phyloP scores from a whole-genome alignment of 2,888 invertebrate species.

The Diadegma fenestrale region DNA sequence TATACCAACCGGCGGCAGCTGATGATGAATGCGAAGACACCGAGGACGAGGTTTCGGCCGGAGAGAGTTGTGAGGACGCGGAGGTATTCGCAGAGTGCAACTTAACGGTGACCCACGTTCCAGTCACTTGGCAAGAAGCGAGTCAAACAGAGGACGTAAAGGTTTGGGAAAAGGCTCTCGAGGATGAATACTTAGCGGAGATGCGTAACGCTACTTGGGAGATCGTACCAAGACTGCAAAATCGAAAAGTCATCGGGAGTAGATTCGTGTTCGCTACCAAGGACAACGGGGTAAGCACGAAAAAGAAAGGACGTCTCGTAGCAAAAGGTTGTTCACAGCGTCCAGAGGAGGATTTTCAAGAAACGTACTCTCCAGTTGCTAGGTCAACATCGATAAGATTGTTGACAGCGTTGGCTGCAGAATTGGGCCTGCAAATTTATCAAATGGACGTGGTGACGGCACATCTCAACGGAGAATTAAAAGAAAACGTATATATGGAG shows the following conservation, averaged over 20 bases:
- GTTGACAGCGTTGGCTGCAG: slow-evolving; percentile 50
- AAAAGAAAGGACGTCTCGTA: no score
- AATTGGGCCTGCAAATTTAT: slow-evolving; percentile 52
- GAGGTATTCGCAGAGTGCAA: slow-evolving; percentile 33
- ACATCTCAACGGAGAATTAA: slow-evolving; percentile 57
- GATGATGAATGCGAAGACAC: not conserved
- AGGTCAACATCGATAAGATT: slow-evolving; percentile 54
- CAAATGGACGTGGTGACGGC: slow-evolving; percentile 62
- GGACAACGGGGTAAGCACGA: no score
- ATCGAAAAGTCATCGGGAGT: slow-evolving; percentile 52
- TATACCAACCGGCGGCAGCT: slow-evolving; percentile 2
- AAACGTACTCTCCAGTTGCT: slow-evolving; percentile 58
- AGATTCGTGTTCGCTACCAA: no score
- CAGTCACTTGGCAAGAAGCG: slow-evolving; percentile 46
- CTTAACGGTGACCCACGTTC: slow-evolving; percentile 13
- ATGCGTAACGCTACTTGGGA: slow-evolving; percentile 59
- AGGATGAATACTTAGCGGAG: slow-evolving; percentile 11
- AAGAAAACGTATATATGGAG: slow-evolving; percentile 58
- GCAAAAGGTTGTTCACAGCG: no score
- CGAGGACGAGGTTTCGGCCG: slow-evolving; percentile 51
- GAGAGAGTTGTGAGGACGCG: slow-evolving; percentile 10
- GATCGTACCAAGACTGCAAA: slow-evolving; percentile 24
- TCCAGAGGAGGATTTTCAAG: slow-evolving; percentile 51
- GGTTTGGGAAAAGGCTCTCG: not conserved
- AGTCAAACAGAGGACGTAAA: no score